These are phyloP conservation scores for Mixornis gularis DNA, from an alignment of 2,113 vertebrate species.

Conservation along the genomic window DNA sequence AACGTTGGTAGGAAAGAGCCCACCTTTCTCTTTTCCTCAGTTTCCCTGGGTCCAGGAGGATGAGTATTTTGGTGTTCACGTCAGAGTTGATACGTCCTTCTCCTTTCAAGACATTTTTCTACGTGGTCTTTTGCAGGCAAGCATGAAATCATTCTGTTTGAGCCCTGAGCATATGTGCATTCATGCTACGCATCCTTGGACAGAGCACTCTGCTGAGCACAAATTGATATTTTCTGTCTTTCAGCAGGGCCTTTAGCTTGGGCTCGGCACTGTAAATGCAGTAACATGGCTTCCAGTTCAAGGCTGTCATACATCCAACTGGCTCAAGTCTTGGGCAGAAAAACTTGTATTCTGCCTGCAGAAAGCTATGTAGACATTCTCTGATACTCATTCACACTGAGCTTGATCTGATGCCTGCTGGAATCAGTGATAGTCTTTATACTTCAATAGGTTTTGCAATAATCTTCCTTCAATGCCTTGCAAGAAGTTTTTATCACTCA, in stretches of 20 bases:
- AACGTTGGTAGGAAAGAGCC: neutral
- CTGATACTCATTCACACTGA: constrained; percentile 48
- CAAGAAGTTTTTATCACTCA: neutral
- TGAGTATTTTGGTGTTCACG: neutral
- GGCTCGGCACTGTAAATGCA: constrained; percentile 11
- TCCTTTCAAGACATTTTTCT: constrained; percentile 1
- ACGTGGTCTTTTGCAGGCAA: constrained; percentile 31
- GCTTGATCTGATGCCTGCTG: constrained; percentile 43
- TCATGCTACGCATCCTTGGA: constrained; percentile 16
- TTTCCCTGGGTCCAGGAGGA: neutral
- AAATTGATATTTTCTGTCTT: constrained; percentile 51
- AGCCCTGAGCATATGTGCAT: neutral
- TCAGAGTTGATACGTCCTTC: neutral
- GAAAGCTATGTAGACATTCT: constrained; percentile 40
- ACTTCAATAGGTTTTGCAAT: constrained; percentile 41
- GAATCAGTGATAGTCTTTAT: neutral
- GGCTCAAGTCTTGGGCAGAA: constrained; percentile 19
- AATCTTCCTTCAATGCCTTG: constrained; percentile 5
- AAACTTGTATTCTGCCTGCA: constrained; percentile 31
- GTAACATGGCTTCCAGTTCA: constrained; percentile 44
- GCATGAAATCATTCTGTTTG: constrained; percentile 32
- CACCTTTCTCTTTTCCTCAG: neutral
- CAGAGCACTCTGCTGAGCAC: neutral
- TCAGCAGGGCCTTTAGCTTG: constrained; percentile 25
- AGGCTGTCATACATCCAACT: constrained; percentile 48